Percentiles rank a stretch among this genome's conserved stretches.
Conservation (phyloP, 2,888 invertebrate genomes). For the Drosophila birchii region DNA sequence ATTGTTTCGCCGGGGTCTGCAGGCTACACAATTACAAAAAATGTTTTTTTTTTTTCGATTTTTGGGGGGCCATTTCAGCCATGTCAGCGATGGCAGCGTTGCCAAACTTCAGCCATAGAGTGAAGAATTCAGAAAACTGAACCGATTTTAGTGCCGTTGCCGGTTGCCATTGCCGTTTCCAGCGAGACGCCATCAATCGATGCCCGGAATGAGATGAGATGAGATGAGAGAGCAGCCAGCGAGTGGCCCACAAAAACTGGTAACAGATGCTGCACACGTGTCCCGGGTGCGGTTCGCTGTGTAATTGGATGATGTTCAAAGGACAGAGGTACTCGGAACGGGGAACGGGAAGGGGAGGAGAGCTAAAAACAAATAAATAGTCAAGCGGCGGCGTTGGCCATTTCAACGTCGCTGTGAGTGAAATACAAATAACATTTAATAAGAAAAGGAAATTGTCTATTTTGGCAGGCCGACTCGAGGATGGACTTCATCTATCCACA, state of each 20-base stretch:
- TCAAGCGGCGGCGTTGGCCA: constrained; percentile 57
- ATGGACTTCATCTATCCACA: constrained; percentile 45
- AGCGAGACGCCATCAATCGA: constrained; percentile 45
- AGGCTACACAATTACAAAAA: constrained; percentile 38
- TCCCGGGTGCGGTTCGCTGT: constrained; percentile 56
- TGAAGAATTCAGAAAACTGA: constrained; percentile 19
- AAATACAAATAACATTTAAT: constrained; percentile 81
- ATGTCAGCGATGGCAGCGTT: constrained; percentile 55
- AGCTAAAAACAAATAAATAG: constrained; percentile 78
- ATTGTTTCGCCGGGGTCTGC: constrained; percentile 7
- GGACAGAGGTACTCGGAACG: constrained; percentile 12
- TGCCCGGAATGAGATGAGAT: constrained; percentile 19
- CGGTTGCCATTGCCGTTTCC: constrained; percentile 9
- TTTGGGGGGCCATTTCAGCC: constrained; percentile 35
- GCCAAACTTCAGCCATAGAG: constrained; percentile 65
- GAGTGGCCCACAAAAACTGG: constrained; percentile 52
- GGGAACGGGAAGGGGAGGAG: constrained; percentile 8
- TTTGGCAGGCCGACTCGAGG: constrained; percentile 44
- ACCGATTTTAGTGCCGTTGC: constrained; percentile 39
- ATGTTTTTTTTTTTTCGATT: constrained; percentile 16
- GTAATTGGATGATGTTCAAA: constrained; percentile 75
- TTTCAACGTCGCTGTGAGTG: constrained; percentile 63
- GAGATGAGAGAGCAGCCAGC: constrained; percentile 22
- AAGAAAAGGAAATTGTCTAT: constrained; percentile 80
- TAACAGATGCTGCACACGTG: constrained; percentile 80